phyloP scores from a whole-genome alignment of 2,888 invertebrate species.

The Apodemia duryi region DNA sequence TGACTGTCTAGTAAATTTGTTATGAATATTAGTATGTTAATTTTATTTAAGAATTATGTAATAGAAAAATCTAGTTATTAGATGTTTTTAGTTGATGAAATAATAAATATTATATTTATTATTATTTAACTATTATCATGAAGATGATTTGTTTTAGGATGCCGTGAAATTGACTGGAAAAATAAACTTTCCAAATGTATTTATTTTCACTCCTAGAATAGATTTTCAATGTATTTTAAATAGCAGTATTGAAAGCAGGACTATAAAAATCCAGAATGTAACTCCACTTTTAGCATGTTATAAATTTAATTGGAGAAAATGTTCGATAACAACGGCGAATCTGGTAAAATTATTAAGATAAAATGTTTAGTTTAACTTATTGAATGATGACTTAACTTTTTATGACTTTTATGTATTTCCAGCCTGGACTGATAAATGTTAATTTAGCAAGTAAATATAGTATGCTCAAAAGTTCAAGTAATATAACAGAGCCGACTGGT shows the following conservation, averaged over 20 bases:
- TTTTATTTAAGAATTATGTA: too few relatives aligned
- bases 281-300: constrained; percentile 65
- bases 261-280: constrained; percentile 61
- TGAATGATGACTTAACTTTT: background rate
- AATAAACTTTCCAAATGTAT: constrained; percentile 84
- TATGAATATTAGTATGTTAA: too few relatives aligned
- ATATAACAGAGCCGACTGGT: constrained; percentile 38
- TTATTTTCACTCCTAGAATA: constrained; percentile 72
- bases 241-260: constrained; percentile 57
- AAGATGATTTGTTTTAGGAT: constrained; percentile 71
- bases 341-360: constrained; percentile 37
- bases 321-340: constrained; percentile 37
- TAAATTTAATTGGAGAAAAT: constrained; percentile 60
- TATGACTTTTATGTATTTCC: background rate
- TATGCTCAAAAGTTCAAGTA: constrained; percentile 31
- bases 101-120: too few relatives aligned
- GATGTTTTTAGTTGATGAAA: too few relatives aligned
- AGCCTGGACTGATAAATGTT: constrained; percentile 23
- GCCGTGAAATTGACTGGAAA: constrained; percentile 80
- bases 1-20: too few relatives aligned
- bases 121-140: background rate
- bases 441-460: constrained; percentile 30
- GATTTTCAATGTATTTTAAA: constrained; percentile 81
- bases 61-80: too few relatives aligned
- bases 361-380: background rate